These are phyloP conservation scores for Lepus americanus DNA, from an alignment of 2,113 vertebrate species.

Conservation along the genomic window DNA sequence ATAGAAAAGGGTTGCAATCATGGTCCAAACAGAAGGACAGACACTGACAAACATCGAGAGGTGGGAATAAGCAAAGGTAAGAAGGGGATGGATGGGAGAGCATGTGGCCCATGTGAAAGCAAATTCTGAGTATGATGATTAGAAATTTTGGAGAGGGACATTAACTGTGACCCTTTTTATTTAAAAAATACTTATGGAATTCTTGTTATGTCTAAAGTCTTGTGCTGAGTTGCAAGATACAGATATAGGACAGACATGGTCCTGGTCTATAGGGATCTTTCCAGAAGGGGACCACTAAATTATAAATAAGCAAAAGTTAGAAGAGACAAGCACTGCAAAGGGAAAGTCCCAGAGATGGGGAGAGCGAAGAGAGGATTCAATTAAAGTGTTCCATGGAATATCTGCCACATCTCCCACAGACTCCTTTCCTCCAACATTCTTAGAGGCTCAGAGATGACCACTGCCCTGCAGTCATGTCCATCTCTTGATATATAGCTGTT, in stretches of 20 bases:
- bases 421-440: neutral
- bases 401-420: neutral
- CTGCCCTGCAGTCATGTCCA: neutral
- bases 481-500: neutral
- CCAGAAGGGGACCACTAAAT: neutral
- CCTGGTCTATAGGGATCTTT: neutral
- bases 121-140: neutral
- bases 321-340: neutral
- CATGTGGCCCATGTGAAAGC: rapidly evolving
- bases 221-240: neutral
- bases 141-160: neutral
- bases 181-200: neutral
- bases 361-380: neutral
- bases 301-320: neutral
- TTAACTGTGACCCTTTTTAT: neutral
- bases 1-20: neutral
- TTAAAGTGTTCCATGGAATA: neutral
- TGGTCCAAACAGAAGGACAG: neutral
- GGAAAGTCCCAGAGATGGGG: neutral
- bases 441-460: neutral
- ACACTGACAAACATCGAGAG: neutral
- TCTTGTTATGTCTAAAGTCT: neutral
- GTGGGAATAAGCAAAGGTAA: neutral
- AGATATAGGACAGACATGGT: neutral
- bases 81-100: neutral